Percentiles rank a stretch among this genome's conserved stretches.
Evolutionary conservation across 2,888 invertebrate species (phyloP).

Genomic region (Cryptus armator): DNA sequence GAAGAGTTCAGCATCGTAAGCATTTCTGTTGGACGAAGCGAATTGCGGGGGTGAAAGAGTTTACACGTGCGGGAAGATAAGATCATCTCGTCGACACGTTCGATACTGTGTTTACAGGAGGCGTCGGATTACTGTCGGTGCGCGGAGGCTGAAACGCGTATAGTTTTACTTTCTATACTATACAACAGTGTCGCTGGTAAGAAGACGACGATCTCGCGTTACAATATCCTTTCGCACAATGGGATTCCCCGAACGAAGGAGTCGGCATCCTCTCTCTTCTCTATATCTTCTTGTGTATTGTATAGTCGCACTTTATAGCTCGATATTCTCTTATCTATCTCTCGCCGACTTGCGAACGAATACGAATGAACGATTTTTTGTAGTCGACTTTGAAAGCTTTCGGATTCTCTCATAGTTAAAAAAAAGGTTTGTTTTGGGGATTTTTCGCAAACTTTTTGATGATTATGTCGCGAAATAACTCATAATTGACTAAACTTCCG

Average conservation of each 20-base stretch:
- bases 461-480: no score
- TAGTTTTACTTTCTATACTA: slow-evolving; percentile 8
- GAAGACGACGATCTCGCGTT: slow-evolving; percentile 40
- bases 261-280: neutral
- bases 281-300: slow-evolving; percentile 22
- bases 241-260: slow-evolving; percentile 48
- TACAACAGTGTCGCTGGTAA: slow-evolving; percentile 11
- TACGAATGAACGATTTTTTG: neutral
- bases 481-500: no score
- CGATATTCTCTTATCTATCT: slow-evolving; percentile 36
- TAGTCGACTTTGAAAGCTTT: neutral
- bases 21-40: slow-evolving; percentile 22
- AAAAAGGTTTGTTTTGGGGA: no score
- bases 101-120: slow-evolving; percentile 49
- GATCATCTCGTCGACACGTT: slow-evolving; percentile 44
- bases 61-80: slow-evolving; percentile 54
- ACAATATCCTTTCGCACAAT: slow-evolving; percentile 39
- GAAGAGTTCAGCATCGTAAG: neutral
- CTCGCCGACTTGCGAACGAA: slow-evolving; percentile 11
- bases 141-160: neutral
- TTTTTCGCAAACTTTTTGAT: no score
- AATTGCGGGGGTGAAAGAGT: slow-evolving; percentile 32
- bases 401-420: no score
- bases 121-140: slow-evolving; percentile 45
- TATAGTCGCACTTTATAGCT: slow-evolving; percentile 17